A percentile compares a stretch with the other conserved stretches of the same genome.
Evolutionary conservation across 2,113 vertebrate species (phyloP).

Genomic region (Melospiza georgiana): DNA sequence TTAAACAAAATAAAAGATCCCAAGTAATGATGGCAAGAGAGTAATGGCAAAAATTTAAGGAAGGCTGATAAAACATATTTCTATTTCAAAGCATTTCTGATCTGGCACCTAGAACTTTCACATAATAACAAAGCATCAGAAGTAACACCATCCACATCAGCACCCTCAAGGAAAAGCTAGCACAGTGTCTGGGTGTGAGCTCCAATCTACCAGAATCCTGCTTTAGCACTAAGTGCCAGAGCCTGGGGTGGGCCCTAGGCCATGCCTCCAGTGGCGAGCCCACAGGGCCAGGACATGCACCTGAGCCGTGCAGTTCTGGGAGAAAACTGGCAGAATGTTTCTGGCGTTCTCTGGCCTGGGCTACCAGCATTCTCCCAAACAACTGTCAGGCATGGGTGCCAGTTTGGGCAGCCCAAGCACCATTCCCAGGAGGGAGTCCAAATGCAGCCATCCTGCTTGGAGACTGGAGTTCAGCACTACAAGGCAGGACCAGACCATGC

Average conservation of each 20-base stretch:
- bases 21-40: not conserved
- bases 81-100: not conserved
- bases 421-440: not conserved
- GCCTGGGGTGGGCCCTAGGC: not conserved
- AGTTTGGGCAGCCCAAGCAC: not conserved
- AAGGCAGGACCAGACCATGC: not conserved
- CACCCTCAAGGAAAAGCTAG: not conserved
- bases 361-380: not conserved
- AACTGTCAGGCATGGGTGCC: not conserved
- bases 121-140: not conserved
- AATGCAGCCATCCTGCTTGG: not conserved
- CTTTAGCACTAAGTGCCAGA: not conserved
- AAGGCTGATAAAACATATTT: not conserved
- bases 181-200: not conserved
- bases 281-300: accelerated
- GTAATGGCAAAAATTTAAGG: not conserved
- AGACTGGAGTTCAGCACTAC: not conserved
- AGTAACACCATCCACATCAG: not conserved
- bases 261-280: accelerated
- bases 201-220: not conserved
- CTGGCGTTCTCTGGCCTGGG: not conserved
- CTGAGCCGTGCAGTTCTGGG: not conserved
- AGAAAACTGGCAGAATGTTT: not conserved
- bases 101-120: not conserved
- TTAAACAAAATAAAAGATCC: not conserved